Base-by-base conservation (phyloP, 2,797 vertebrate genomes). In the Onychomys torridus region DNA sequence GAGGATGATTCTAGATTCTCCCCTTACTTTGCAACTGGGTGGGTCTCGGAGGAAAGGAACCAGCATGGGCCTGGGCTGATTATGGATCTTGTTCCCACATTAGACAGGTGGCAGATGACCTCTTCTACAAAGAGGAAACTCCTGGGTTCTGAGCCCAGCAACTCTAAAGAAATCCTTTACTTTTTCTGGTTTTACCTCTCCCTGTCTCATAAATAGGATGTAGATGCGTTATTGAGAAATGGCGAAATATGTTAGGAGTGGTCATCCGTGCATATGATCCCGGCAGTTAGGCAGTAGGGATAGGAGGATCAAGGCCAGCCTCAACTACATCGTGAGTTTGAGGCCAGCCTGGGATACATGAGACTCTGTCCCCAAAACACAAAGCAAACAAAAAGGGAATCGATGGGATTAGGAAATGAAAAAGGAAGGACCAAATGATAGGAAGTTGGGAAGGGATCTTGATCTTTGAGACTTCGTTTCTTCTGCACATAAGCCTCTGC, bases 131-230 rank as follows among this genome's bases (percentile, higher is more conserved):
- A 3, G 21, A 78, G 81, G 67, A 90, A 90, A n/a, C 77, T 89
- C 85, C 37, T 59, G 76, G 94, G 88, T 61, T 88, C 81, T 85
- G 49, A 95, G 77, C 67, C 88, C 61, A 92, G 10, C 21, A 14
- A 43, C 21, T 63, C 92, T 67, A 78, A 81, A 87, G 29, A 43
- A n/a, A 65, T 32, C 67, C 34, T 84, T 88, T 19, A 49, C n/a
- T 93, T 88, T 84, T 52, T 13, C 76, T 69, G 88, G 71, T 73
- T 95, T 94, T 86, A 95, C n/a, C 69, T 95, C 43, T 77, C 71
- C 52, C 52, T 52, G 9, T 46, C 69, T 96, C 89, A 79, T 59
- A 96, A 95, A 69, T 73, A 43, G 63, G 79, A 93, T 32, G 49
- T 34, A 25, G 59, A 57, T 34, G 49, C 73, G 37, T 87, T 91